Evolutionary conservation across 2,113 vertebrate species (phyloP), one percentile per base, ranked within the genome.

Genomic region (Ageneiosus marmoratus): DNA sequence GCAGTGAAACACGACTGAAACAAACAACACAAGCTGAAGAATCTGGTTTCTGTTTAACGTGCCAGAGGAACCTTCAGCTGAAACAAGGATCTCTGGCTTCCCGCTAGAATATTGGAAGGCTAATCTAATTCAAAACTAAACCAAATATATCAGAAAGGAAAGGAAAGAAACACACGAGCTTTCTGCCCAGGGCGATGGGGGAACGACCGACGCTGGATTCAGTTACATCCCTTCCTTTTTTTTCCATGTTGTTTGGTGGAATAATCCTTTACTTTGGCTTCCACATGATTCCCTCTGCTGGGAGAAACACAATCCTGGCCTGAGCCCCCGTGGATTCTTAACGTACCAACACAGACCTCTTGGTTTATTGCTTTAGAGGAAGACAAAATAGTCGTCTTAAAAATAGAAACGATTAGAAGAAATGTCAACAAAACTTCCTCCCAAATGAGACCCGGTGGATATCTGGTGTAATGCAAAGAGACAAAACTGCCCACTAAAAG

Each of bases 301-400:
- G 78, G 69, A 87, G 56, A 80, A 81, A 83, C 58, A 80, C 72
- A 60, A 83, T 58, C 65, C 37, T 73, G 83, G 77, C 67, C 44
- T 51, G 74, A 84, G 10, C 55, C 83, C 50, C 82, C 84, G 82
- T 46, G 53, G 86, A 88, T 83, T 87, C 82, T 79, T 77, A 73
- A 74, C 72, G 76, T 83, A 84, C 86, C 81, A 46, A 79, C 84
- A 81, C 84, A 84, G 85, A 86, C 75, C 69, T 84, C 85, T 81
- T 70, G 87, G 90, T 93, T 92, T 92, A 91, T 90, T 93, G 83
- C 82, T 91, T 91, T 81, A 77, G 81, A 86, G 83, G 62, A 86
- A 90, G 87, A 90, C 86, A 91, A 91, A 91, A 91, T 89, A 90
- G 79, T 89, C 62, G 58, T 82, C 88, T 89, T 89, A 89, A 90